A percentile compares a stretch with the other conserved stretches of the same genome.
phyloP scores from a whole-genome alignment of 2,797 vertebrate species.

The Eospalax fontanierii region DNA sequence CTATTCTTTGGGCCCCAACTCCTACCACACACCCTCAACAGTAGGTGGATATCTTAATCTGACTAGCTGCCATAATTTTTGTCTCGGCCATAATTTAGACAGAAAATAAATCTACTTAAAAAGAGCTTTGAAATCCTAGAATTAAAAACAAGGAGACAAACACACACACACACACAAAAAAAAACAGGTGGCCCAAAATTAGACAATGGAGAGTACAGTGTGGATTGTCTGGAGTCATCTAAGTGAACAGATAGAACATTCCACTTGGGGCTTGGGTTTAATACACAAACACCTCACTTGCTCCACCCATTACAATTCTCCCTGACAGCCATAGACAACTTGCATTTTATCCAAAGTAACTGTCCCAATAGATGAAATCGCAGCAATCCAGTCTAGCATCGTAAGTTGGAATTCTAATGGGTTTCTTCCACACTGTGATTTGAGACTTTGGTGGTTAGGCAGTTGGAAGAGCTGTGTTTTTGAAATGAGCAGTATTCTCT shows the following conservation, averaged over 20 bases:
- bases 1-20: not conserved
- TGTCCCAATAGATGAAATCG: slow-evolving; percentile 64
- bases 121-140: slow-evolving; percentile 42
- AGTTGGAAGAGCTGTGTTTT: not conserved
- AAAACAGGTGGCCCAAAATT: not conserved
- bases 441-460: slow-evolving; percentile 40
- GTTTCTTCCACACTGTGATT: slow-evolving; percentile 59
- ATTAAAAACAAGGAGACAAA: not conserved
- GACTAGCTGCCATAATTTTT: not conserved
- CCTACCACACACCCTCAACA: not conserved
- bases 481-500: slow-evolving; percentile 58
- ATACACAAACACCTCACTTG: not conserved
- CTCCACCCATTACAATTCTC: not conserved
- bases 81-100: slow-evolving; percentile 9
- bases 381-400: slow-evolving; percentile 26
- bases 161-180: not conserved
- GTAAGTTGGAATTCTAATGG: slow-evolving; percentile 59
- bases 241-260: slow-evolving; percentile 26
- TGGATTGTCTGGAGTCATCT: not conserved
- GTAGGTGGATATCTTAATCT: not conserved
- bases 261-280: slow-evolving; percentile 8
- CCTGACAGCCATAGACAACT: not conserved
- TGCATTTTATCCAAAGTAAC: slow-evolving; percentile 76
- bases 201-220: not conserved
- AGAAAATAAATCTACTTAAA: slow-evolving; percentile 37